Evolutionary conservation across 2,888 invertebrate species (phyloP), one percentile per base, ranked within the genome.

Genomic region (Enchytraeus crypticus): DNA sequence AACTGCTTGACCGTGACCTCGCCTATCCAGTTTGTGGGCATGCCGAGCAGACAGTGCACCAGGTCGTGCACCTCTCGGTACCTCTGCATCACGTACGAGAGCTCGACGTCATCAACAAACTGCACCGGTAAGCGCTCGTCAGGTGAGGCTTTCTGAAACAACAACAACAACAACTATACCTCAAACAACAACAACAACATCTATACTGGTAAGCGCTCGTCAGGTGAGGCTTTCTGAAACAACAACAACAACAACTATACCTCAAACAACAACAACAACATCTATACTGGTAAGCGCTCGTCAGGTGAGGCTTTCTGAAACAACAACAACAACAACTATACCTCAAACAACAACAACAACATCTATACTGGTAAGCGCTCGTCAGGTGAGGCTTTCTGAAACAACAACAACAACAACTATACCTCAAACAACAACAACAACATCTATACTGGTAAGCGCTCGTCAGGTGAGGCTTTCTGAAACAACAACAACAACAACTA

Each of bases 41-140:
- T 95, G 69, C 87, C 86, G 46, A 97, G 83, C 30, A 78, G 60
- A 0, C 93, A 87, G 80, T 98, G 98, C 61, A 90, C 85, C 67
- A 98, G 84, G 82, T 98, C 98, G 79, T 98, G 98, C 8, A 90
- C 88, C 82, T 98, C 96, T 67, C 98, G 85, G 77, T 99, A 99
- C 59, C 98, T 84, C 79, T 93, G 92, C 88, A 99, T 92, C 51
- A 97, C 88, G 81, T 96, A 98, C 3, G 93, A 92, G 70, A 93
- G 80, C 66, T 93, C 88, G 1, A 86, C 81, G 78, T 97, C 90
- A 68, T 90, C 86, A 53, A 99, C 85, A 80, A 95, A 98, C 72
- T 89, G 88, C 0, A 98, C 96, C 21, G 88, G 85, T 67, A 87
- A 82, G 65, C 98, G 83, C 34, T 90, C 87, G 82, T 98, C 97